phyloP scores from a whole-genome alignment of 2,113 vertebrate species.

The Sorex araneus region DNA sequence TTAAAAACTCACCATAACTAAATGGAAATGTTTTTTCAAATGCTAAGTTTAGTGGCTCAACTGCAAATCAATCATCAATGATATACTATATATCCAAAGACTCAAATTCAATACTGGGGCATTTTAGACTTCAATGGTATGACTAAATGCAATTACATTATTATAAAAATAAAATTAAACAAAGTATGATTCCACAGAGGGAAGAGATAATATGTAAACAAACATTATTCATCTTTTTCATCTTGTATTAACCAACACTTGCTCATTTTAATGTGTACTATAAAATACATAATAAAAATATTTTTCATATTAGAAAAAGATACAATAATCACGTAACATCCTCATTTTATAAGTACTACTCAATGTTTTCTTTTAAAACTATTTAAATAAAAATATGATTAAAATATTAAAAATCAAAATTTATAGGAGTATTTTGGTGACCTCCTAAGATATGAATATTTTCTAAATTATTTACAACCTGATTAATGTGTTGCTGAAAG shows the following conservation, averaged over 20 bases:
- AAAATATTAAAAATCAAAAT: not conserved
- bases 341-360: constrained; percentile 31
- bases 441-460: constrained; percentile 32
- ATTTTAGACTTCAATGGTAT: not conserved
- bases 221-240: constrained; percentile 26
- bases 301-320: constrained; percentile 31
- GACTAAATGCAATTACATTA: constrained; percentile 26
- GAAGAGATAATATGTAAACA: not conserved
- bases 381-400: constrained; percentile 24
- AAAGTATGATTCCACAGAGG: not conserved
- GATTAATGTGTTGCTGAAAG: constrained; percentile 54
- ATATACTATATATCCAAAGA: not conserved
- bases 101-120: not conserved
- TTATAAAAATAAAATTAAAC: constrained; percentile 23
- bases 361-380: constrained; percentile 37
- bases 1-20: constrained; percentile 46
- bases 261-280: constrained; percentile 37
- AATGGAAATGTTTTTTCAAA: not conserved
- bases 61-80: not conserved
- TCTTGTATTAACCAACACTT: not conserved
- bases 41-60: not conserved
- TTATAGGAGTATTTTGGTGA: not conserved
- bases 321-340: not conserved
- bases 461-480: not conserved
- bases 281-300: constrained; percentile 46